These are phyloP conservation scores for Electrophaes corylata DNA, from an alignment of 2,888 invertebrate genomes.

Conservation along the genomic window DNA sequence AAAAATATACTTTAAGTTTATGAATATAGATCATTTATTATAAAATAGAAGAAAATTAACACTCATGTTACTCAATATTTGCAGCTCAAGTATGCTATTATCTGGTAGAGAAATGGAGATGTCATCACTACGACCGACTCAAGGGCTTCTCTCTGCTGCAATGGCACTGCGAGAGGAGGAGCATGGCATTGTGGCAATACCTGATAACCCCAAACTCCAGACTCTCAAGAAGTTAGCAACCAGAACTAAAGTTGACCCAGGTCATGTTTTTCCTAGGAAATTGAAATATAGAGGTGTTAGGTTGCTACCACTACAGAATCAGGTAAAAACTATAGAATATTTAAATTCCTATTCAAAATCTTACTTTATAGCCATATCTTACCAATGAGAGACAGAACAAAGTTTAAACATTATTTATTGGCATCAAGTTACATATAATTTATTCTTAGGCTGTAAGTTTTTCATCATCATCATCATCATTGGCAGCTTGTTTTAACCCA, in stretches of 20 bases:
- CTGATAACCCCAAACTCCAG: conserved; percentile 44
- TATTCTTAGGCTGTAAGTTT: too few species aligned
- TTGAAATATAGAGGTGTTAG: conserved; percentile 65
- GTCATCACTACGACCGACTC: conserved; percentile 11
- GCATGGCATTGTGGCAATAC: conserved; percentile 2
- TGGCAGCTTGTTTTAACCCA: too few species aligned
- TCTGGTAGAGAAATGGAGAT: conserved; percentile 22
- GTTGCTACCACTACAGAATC: conserved; percentile 41
- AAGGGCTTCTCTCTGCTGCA: neutral
- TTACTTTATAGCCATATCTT: too few species aligned
- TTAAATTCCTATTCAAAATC: neutral
- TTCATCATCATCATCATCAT: too few species aligned
- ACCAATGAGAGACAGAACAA: too few species aligned
- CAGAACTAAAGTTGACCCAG: conserved; percentile 47
- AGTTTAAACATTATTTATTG: too few species aligned
- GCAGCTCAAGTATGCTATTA: conserved; percentile 12
- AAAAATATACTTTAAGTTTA: too few species aligned
- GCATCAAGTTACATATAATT: too few species aligned
- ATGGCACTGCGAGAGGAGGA: conserved; percentile 16
- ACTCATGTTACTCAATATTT: neutral
- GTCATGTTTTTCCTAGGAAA: conserved; percentile 49
- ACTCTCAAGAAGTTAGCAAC: conserved; percentile 54
- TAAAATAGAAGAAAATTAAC: too few species aligned
- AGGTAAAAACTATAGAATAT: conserved; percentile 34
- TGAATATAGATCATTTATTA: too few species aligned